These are phyloP conservation scores for Agriopis aurantiaria DNA, from an alignment of 2,888 invertebrate species.

Conservation along the genomic window DNA sequence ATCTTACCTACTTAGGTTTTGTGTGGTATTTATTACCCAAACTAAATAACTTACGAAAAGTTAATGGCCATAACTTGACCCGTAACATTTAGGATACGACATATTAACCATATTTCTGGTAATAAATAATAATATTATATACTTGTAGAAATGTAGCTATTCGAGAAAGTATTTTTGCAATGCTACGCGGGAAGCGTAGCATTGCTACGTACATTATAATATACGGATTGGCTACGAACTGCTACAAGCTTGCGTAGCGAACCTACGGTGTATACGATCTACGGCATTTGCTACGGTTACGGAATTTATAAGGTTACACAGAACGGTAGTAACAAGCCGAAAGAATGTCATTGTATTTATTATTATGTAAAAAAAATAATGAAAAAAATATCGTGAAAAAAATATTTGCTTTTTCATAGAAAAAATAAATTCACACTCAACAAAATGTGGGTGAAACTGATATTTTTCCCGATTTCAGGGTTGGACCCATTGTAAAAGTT, in stretches of 20 bases:
- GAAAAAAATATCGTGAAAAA: too few species aligned
- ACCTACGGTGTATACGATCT: background rate
- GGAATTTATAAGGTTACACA: too few species aligned
- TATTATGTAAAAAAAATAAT: too few species aligned
- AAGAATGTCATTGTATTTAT: too few species aligned
- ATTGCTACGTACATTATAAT: too few species aligned
- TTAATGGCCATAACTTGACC: slow-evolving; percentile 28
- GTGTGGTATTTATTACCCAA: slow-evolving; percentile 5
- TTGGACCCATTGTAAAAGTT: too few species aligned
- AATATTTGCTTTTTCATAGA: too few species aligned
- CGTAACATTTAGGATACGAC: slow-evolving; percentile 22
- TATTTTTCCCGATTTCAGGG: too few species aligned
- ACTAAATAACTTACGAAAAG: slow-evolving; percentile 26
- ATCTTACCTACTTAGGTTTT: background rate
- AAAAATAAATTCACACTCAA: too few species aligned
- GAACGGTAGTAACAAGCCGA: background rate
- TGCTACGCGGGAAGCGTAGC: slow-evolving; percentile 2
- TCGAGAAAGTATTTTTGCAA: slow-evolving; percentile 5
- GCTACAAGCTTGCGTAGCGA: slow-evolving; percentile 11
- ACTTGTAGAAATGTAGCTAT: background rate
- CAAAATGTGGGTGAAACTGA: too few species aligned
- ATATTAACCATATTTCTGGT: slow-evolving; percentile 18
- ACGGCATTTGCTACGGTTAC: background rate
- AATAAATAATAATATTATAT: slow-evolving; percentile 10
- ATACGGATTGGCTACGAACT: slow-evolving; percentile 16